Conservation (phyloP, 2,797 vertebrate species). For the Tokudaia tokunoshimensis region DNA sequence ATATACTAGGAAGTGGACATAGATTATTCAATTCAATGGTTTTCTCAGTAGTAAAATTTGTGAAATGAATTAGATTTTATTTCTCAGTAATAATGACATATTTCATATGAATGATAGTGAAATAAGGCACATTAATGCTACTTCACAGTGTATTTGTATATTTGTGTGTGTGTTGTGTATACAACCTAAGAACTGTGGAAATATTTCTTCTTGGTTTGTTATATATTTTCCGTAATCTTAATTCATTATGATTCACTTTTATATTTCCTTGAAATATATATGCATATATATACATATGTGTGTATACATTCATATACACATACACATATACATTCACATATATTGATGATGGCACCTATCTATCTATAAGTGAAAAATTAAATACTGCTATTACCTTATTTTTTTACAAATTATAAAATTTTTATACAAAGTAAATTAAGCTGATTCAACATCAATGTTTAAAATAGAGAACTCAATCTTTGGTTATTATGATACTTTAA, state of each 20-base stretch:
- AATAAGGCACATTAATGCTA: not conserved
- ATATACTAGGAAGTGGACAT: not conserved
- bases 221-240: constrained; percentile 1
- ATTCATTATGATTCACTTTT: constrained; percentile 1
- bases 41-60: not conserved
- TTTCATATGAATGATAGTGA: constrained; percentile 6
- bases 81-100: not conserved
- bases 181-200: not conserved
- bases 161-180: not conserved
- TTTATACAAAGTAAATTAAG: constrained; percentile 31
- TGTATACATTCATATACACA: no score
- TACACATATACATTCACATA: not conserved
- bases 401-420: not conserved
- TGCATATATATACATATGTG: not conserved
- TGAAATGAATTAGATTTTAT: constrained; percentile 37
- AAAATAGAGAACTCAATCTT: constrained; percentile 31
- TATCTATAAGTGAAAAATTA: not conserved
- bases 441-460: not conserved
- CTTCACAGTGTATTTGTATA: not conserved
- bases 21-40: not conserved
- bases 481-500: not conserved
- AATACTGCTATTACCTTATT: not conserved
- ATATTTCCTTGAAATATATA: not conserved
- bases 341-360: not conserved
- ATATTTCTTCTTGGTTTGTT: not conserved